A percentile compares a stretch with the other conserved stretches of the same genome.
These are phyloP conservation scores for Bellardia bayeri DNA, from an alignment of 2,888 invertebrate genomes.

Conservation along the genomic window DNA sequence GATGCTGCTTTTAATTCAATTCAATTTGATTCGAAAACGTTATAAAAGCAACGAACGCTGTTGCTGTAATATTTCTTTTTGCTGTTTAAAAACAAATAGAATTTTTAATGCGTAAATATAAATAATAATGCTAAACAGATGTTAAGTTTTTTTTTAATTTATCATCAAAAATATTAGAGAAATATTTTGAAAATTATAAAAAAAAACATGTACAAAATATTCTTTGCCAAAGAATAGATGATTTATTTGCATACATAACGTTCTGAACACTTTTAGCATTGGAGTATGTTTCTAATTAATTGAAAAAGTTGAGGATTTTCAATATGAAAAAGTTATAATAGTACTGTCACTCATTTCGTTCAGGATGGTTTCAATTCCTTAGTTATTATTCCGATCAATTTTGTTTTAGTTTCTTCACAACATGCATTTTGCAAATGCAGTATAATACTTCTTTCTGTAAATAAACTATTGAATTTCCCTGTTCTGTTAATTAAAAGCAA, in stretches of 20 bases:
- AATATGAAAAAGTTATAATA: too few relatives aligned
- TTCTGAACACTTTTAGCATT: neutral
- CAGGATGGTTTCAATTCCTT: too few relatives aligned
- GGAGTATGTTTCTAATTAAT: too few relatives aligned
- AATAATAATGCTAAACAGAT: conserved; percentile 40
- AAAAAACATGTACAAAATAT: neutral
- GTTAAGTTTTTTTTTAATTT: conserved; percentile 26
- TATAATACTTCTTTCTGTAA: too few relatives aligned
- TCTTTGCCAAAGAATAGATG: neutral
- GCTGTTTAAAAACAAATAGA: conserved; percentile 11
- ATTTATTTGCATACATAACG: neutral
- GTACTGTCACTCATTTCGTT: too few relatives aligned
- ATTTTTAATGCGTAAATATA: conserved; percentile 27
- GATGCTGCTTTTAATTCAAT: conserved; percentile 22
- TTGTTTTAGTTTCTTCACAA: too few relatives aligned
- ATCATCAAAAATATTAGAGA: neutral
- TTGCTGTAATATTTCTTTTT: neutral
- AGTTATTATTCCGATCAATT: too few relatives aligned
- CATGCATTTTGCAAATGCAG: too few relatives aligned
- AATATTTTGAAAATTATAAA: neutral
- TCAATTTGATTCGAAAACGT: conserved; percentile 37
- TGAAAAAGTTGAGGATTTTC: too few relatives aligned
- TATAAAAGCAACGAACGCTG: conserved; percentile 12
- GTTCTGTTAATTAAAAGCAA: too few relatives aligned
- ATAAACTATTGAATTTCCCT: too few relatives aligned